A percentile compares a stretch with the other conserved stretches of the same genome.
These are phyloP conservation scores for Otocyon megalotis DNA, from an alignment of 2,113 vertebrate genomes.

Conservation along the genomic window DNA sequence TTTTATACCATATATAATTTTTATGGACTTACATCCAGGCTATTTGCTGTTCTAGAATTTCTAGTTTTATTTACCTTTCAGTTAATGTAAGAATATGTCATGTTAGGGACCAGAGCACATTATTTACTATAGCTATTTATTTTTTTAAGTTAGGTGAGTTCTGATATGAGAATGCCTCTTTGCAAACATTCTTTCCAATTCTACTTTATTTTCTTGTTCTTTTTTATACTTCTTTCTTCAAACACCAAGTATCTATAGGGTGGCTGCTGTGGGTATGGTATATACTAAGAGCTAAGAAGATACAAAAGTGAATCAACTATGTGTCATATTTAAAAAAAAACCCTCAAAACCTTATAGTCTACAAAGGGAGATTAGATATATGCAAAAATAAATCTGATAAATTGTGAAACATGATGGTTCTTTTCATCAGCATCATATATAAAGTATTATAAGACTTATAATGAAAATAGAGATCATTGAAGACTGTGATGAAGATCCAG, in stretches of 20 bases:
- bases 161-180: neutral
- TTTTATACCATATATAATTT: neutral
- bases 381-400: neutral
- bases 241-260: neutral
- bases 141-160: neutral
- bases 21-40: neutral
- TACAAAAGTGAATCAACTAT: neutral
- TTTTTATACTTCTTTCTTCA: neutral
- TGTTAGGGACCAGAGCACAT: neutral
- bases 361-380: neutral
- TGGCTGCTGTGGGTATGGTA: neutral
- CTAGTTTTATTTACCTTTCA: neutral
- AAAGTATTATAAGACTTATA: neutral
- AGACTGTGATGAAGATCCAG: neutral
- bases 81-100: neutral
- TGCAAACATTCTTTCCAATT: neutral
- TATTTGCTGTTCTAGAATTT: neutral
- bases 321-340: neutral
- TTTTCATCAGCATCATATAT: neutral
- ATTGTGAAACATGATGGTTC: neutral
- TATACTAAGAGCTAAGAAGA: neutral
- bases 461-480: neutral
- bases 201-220: neutral
- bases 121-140: neutral
- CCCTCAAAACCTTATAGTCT: neutral